Percentiles rank a stretch among this genome's conserved stretches.
phyloP scores from a whole-genome alignment of 1,140 invertebrate species.

The Antheraea mylitta region DNA sequence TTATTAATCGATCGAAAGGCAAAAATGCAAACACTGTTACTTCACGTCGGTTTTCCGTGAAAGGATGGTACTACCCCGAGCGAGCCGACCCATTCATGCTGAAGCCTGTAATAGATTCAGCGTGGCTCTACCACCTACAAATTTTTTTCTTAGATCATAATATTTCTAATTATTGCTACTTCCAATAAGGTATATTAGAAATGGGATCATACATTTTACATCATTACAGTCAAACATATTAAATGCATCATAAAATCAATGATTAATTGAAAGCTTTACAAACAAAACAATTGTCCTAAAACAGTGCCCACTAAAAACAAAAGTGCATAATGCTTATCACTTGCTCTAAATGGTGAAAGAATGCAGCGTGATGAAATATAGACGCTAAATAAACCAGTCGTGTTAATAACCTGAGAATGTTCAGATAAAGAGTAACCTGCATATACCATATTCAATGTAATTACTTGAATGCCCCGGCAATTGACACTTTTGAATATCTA shows the following conservation, averaged over 20 bases:
- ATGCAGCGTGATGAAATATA: background rate
- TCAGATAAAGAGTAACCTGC: background rate
- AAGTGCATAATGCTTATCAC: slow-evolving; percentile 2
- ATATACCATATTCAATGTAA: background rate
- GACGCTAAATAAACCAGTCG: slow-evolving; percentile 1
- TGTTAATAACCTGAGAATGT: background rate
- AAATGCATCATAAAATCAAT: background rate
- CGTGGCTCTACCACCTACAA: no score
- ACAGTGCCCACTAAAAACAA: background rate
- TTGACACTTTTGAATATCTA: background rate
- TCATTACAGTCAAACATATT: no score
- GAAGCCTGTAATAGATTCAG: no score
- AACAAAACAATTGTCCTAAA: background rate
- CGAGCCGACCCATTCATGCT: no score
- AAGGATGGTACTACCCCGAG: no score
- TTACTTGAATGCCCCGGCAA: background rate
- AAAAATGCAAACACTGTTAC: no score
- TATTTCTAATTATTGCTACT: no score
- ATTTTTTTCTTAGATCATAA: no score
- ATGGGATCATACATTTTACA: no score
- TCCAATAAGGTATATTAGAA: no score
- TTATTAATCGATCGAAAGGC: no score
- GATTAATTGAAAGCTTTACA: background rate
- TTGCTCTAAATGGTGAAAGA: slow-evolving; percentile 1
- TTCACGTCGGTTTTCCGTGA: no score